Conservation (phyloP, 2,888 invertebrate genomes). For the Isotomurus palustris region DNA sequence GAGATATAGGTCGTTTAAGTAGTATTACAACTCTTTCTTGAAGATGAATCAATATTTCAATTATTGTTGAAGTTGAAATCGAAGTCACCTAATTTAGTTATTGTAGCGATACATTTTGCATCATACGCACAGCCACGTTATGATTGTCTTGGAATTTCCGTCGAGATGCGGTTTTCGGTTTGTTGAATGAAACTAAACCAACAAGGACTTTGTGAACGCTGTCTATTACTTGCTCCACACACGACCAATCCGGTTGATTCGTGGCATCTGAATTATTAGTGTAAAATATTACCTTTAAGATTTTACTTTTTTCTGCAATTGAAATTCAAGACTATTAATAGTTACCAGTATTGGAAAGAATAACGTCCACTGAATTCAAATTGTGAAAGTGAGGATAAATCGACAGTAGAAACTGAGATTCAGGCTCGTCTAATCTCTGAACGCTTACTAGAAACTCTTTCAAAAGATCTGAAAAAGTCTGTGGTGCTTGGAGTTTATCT, state of each 20-base stretch:
- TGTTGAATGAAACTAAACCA: conserved; percentile 27
- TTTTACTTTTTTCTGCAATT: not conserved
- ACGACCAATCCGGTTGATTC: conserved; percentile 13
- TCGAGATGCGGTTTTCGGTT: conserved; percentile 1
- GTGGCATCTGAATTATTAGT: not conserved
- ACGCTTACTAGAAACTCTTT: conserved; percentile 40
- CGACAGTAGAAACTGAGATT: conserved; percentile 28
- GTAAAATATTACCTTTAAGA: not conserved
- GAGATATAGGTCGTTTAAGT: too few relatives aligned
- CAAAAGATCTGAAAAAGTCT: conserved; percentile 37
- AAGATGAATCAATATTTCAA: too few relatives aligned
- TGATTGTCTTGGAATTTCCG: conserved; percentile 3
- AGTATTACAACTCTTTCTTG: too few relatives aligned
- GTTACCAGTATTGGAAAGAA: conserved; percentile 3
- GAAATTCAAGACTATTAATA: not conserved
- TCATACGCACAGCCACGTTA: not conserved
- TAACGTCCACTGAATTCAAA: conserved; percentile 31
- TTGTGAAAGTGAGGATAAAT: conserved; percentile 39
- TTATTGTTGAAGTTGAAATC: too few relatives aligned
- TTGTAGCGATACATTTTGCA: not conserved
- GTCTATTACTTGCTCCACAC: conserved; percentile 19
- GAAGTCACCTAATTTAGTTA: too few relatives aligned
- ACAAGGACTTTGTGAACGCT: conserved; percentile 28
- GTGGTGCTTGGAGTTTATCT: conserved; percentile 42
- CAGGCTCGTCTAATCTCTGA: conserved; percentile 35